Percentiles rank a stretch among this genome's conserved stretches.
Evolutionary conservation across 2,113 vertebrate genomes (phyloP).

Genomic region (Clarias macrocephalus): DNA sequence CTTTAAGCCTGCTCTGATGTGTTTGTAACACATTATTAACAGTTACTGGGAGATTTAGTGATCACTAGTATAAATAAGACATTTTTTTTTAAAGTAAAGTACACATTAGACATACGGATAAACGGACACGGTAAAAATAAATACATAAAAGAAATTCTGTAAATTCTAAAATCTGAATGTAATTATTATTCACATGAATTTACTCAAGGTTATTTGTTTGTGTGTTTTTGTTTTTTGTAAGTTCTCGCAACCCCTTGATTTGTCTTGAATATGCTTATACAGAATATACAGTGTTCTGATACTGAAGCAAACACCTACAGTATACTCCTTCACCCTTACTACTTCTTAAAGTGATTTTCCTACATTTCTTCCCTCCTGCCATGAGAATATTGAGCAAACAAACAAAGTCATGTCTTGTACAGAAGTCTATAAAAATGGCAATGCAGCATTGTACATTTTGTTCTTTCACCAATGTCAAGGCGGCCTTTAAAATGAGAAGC

Average conservation of each 20-base stretch:
- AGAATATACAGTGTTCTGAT: background rate
- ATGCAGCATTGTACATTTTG: background rate
- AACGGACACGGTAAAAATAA: background rate
- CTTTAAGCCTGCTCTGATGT: background rate
- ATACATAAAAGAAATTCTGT: no score
- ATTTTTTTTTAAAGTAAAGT: background rate
- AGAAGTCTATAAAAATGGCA: background rate
- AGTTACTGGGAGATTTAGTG: background rate
- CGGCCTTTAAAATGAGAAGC: background rate
- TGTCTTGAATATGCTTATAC: background rate
- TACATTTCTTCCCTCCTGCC: background rate
- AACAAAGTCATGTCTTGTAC: background rate
- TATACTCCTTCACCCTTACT: background rate
- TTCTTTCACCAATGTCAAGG: slow-evolving; percentile 7
- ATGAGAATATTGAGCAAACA: background rate
- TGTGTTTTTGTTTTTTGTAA: no score
- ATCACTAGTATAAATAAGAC: background rate
- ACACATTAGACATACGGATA: background rate
- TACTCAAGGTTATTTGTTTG: no score
- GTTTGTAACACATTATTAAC: background rate
- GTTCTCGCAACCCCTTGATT: background rate
- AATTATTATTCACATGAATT: no score
- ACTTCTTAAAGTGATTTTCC: background rate
- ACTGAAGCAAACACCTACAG: background rate
- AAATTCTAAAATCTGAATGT: no score